Conservation (phyloP, 2,113 vertebrate genomes). For the Oenanthe oenanthe region DNA sequence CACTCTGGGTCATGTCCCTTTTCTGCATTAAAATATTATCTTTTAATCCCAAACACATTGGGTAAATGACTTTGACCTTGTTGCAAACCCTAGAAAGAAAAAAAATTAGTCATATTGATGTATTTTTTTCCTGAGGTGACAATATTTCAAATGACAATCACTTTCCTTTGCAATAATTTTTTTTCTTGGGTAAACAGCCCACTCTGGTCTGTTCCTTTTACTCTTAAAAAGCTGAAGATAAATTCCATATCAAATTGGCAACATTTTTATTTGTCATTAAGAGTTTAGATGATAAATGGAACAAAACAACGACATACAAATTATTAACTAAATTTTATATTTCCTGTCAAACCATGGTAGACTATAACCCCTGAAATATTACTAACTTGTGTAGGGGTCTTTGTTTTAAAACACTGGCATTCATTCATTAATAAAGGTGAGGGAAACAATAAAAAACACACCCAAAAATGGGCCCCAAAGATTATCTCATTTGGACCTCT, state of each 20-base stretch:
- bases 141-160: background rate
- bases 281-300: background rate
- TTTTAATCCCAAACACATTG: background rate
- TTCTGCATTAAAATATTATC: background rate
- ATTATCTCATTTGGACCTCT: background rate
- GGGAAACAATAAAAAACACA: background rate
- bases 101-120: background rate
- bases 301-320: background rate
- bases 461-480: background rate
- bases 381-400: fast-evolving
- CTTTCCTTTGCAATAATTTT: background rate
- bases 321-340: background rate
- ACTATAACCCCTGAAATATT: background rate
- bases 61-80: background rate
- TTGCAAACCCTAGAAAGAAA: background rate
- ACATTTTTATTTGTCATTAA: background rate
- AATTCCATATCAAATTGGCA: background rate
- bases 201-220: background rate
- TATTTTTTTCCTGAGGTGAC: background rate
- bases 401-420: background rate
- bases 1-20: background rate
- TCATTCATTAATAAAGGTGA: background rate
- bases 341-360: background rate
- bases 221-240: background rate
- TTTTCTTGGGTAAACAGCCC: background rate